Conservation (phyloP, 2,797 vertebrate species). For the Lithobates pipiens region DNA sequence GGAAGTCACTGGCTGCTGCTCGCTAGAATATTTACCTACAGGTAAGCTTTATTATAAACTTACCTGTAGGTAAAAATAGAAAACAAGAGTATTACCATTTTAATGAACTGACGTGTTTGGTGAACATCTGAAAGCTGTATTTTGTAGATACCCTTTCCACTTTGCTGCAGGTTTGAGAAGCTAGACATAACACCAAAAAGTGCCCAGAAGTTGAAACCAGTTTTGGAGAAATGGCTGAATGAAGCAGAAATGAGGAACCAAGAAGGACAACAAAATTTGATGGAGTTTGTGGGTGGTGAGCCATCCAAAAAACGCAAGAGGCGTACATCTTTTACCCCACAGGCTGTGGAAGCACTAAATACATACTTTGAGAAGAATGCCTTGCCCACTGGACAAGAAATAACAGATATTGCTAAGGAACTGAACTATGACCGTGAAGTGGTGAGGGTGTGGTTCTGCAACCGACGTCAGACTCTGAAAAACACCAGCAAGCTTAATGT, state of each 20-base stretch:
- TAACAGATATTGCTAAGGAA: constrained; percentile 95
- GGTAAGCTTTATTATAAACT: too few species aligned
- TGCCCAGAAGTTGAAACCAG: constrained; percentile 95
- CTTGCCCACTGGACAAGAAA: constrained; percentile 93
- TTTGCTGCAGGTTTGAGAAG: constrained; percentile 89
- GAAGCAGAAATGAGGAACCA: constrained; percentile 96
- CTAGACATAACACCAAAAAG: constrained; percentile 98
- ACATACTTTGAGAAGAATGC: constrained; percentile 97
- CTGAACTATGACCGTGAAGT: constrained; percentile 97
- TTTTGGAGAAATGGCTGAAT: constrained; percentile 94
- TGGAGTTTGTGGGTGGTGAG: constrained; percentile 96
- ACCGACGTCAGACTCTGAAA: constrained; percentile 95
- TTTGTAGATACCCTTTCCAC: too few species aligned
- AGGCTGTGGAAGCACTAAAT: constrained; percentile 97
- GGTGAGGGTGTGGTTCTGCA: constrained; percentile 98
- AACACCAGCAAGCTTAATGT: constrained; percentile 98
- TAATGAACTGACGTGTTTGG: too few species aligned
- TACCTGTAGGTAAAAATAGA: too few species aligned
- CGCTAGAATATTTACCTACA: too few species aligned
- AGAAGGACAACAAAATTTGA: constrained; percentile 95
- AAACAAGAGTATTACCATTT: too few species aligned
- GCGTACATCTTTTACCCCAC: constrained; percentile 94
- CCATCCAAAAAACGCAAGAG: constrained; percentile 96
- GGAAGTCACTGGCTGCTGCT: too few species aligned
- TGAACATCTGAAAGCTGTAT: too few species aligned